These are phyloP conservation scores for Erebia ligea DNA, from an alignment of 2,888 invertebrate genomes.

Conservation along the genomic window DNA sequence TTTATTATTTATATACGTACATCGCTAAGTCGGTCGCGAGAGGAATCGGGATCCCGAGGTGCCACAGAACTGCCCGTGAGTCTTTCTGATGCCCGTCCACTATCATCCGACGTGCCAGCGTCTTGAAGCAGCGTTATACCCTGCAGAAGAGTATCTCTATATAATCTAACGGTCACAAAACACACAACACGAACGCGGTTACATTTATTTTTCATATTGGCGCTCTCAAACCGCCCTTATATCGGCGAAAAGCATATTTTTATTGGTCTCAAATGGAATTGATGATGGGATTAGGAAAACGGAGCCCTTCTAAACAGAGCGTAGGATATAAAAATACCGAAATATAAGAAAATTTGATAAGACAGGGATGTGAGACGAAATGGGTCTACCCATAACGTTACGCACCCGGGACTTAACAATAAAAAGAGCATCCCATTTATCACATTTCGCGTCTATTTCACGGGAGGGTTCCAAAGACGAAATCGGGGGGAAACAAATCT, in stretches of 20 bases:
- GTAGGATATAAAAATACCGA: constrained; percentile 41
- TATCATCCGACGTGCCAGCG: constrained; percentile 93
- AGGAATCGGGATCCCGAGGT: constrained; percentile 91
- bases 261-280: constrained; percentile 44
- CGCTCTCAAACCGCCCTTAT: not conserved
- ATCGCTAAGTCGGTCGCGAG: constrained; percentile 93
- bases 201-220: not conserved
- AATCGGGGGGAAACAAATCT: constrained; percentile 66
- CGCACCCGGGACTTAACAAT: constrained; percentile 73
- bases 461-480: constrained; percentile 75
- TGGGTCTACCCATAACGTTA: constrained; percentile 72
- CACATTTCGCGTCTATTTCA: constrained; percentile 83
- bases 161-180: constrained; percentile 41
- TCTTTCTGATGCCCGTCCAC: constrained; percentile 91
- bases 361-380: constrained; percentile 61
- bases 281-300: constrained; percentile 57
- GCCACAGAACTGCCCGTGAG: constrained; percentile 90
- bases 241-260: constrained; percentile 44
- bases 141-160: constrained; percentile 76
- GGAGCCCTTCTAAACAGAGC: constrained; percentile 8
- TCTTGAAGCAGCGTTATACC: constrained; percentile 89
- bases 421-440: constrained; percentile 83
- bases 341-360: constrained; percentile 80
- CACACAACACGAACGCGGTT: constrained; percentile 30
- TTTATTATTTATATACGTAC: constrained; percentile 82